Evolutionary conservation across 53 echinoderm and acorn worm genomes (phyloP).

Genomic region (Echinometra lucunter): DNA sequence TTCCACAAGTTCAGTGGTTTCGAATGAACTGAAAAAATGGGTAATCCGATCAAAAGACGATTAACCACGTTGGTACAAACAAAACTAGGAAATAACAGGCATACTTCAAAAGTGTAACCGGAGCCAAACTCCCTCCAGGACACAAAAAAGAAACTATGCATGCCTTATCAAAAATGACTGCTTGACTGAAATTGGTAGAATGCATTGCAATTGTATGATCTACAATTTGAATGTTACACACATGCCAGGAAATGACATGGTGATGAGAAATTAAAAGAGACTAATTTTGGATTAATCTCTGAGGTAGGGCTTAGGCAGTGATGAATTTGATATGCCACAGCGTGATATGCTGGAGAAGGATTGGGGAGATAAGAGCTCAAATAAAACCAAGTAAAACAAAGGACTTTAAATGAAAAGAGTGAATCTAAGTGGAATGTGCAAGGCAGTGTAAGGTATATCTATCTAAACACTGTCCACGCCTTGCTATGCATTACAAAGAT

Average conservation of each 20-base stretch:
- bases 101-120: not conserved
- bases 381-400: conserved; percentile 6
- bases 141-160: not conserved
- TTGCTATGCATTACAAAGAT: conserved; percentile 32
- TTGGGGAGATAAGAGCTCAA: not conserved
- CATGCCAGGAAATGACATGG: conserved; percentile 55
- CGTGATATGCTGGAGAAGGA: not conserved
- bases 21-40: not conserved
- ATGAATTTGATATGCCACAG: conserved; percentile 37
- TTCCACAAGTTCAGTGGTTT: not conserved
- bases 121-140: not conserved
- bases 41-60: not conserved
- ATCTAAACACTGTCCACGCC: not conserved
- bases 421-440: not conserved
- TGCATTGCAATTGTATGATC: conserved; percentile 25
- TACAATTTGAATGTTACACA: not conserved
- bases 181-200: not conserved
- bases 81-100: not conserved
- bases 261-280: conserved; percentile 53
- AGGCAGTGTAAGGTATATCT: not conserved
- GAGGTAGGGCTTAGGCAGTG: not conserved
- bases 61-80: not conserved
- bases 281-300: conserved; percentile 58
- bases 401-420: not conserved
- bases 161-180: not conserved